phyloP scores from a whole-genome alignment of 1,140 invertebrate genomes.

The Drosophila grimshawi region DNA sequence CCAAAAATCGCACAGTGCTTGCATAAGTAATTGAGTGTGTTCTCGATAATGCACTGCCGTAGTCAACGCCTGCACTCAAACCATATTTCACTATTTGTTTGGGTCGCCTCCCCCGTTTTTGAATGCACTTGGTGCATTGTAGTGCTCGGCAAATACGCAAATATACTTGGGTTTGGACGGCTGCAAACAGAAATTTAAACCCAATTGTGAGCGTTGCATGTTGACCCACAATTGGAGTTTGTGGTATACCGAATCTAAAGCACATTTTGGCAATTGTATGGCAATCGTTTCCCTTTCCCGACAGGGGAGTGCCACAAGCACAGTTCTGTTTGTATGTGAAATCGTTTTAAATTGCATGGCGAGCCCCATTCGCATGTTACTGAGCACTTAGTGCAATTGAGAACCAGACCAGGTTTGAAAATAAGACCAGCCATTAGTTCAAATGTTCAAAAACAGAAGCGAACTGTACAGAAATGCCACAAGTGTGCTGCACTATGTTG shows the following conservation, averaged over 20 bases:
- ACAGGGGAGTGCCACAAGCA: not conserved
- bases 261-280: constrained; percentile 24
- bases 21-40: constrained; percentile 83
- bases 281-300: constrained; percentile 5
- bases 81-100: constrained; percentile 42
- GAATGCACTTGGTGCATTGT: constrained; percentile 57
- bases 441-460: not conserved
- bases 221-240: constrained; percentile 35
- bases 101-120: constrained; percentile 35
- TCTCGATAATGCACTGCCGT: constrained; percentile 74
- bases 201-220: constrained; percentile 26
- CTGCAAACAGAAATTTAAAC: constrained; percentile 3
- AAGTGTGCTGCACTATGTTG: not conserved
- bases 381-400: constrained; percentile 35
- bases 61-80: constrained; percentile 24
- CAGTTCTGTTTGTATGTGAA: not conserved
- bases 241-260: not conserved
- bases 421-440: constrained; percentile 20
- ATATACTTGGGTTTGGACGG: constrained; percentile 6
- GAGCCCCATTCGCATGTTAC: constrained; percentile 4
- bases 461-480: not conserved
- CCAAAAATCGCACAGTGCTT: constrained; percentile 48
- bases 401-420: constrained; percentile 2
- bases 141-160: constrained; percentile 70
- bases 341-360: constrained; percentile 12